phyloP scores from a whole-genome alignment of 2,888 invertebrate genomes.

The Anodontia alba region DNA sequence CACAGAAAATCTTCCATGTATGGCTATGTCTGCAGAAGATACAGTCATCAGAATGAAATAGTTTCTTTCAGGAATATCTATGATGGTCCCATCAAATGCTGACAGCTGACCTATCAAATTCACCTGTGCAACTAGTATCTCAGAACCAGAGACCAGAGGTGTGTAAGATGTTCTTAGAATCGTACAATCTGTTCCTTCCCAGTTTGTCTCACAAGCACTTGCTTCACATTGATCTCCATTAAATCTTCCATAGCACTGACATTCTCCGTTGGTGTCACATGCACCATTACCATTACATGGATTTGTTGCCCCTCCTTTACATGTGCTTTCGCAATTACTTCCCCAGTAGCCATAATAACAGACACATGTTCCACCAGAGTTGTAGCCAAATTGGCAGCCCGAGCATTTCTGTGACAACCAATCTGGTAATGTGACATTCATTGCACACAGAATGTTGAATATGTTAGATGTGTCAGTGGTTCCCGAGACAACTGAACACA shows the following conservation, averaged over 20 bases:
- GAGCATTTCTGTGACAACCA: constrained; percentile 67
- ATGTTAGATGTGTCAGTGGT: constrained; percentile 23
- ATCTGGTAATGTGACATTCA: constrained; percentile 51
- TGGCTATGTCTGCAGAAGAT: constrained; percentile 26
- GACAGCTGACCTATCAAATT: constrained; percentile 64
- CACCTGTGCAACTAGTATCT: constrained; percentile 64
- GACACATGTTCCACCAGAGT: constrained; percentile 44
- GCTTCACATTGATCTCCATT: constrained; percentile 61
- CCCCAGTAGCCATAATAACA: constrained; percentile 76
- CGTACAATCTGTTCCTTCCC: constrained; percentile 70
- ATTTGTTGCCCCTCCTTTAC: constrained; percentile 66
- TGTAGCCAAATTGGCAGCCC: constrained; percentile 65
- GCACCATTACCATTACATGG: constrained; percentile 68
- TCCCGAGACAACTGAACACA: constrained; percentile 49
- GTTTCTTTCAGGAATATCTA: constrained; percentile 55
- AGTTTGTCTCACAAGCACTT: constrained; percentile 56
- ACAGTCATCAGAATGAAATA: constrained; percentile 54
- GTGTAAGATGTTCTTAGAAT: constrained; percentile 50
- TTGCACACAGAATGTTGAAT: constrained; percentile 43
- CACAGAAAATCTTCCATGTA: constrained; percentile 45
- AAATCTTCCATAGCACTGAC: constrained; percentile 68
- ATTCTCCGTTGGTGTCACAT: constrained; percentile 64
- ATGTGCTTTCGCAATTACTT: constrained; percentile 61
- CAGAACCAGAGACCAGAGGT: constrained; percentile 28
- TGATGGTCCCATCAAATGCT: constrained; percentile 67